Conservation (phyloP, 2,113 vertebrate genomes). For the Gobius niger region DNA sequence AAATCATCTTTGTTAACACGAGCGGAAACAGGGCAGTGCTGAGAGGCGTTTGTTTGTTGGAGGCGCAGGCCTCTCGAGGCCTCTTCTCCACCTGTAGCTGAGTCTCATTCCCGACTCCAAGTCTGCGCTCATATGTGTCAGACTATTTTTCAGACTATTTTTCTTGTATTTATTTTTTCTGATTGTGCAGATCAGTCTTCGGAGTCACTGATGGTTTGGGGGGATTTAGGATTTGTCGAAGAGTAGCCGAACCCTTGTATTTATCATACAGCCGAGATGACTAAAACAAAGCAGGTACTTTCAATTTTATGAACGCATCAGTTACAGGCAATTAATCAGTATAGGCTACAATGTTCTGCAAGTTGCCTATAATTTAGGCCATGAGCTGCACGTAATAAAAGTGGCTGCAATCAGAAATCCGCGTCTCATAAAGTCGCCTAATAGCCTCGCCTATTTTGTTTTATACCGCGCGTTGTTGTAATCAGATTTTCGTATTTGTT, state of each 20-base stretch:
- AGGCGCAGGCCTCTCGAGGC: slow-evolving; percentile 9
- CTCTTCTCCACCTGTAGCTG: slow-evolving; percentile 1
- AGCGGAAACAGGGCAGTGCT: too few species aligned
- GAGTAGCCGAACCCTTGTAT: background rate
- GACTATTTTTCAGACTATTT: background rate
- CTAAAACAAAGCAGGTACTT: background rate
- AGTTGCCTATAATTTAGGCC: background rate
- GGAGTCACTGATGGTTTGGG: too few species aligned
- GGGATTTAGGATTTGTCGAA: too few species aligned
- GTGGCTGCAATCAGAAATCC: background rate
- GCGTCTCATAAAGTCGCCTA: background rate
- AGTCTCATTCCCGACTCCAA: background rate
- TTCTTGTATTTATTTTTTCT: background rate
- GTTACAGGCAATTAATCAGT: background rate
- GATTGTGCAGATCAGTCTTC: background rate
- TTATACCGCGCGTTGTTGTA: background rate
- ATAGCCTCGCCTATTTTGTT: background rate
- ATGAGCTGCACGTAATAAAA: background rate
- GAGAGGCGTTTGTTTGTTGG: background rate
- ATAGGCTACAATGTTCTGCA: background rate
- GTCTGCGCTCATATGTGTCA: background rate
- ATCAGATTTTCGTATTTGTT: background rate
- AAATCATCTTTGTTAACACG: too few species aligned
- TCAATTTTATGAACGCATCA: background rate
- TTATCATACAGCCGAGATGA: background rate